Evolutionary conservation across 2,888 invertebrate genomes (phyloP).

Genomic region (Mesorhabditis spiculigera): DNA sequence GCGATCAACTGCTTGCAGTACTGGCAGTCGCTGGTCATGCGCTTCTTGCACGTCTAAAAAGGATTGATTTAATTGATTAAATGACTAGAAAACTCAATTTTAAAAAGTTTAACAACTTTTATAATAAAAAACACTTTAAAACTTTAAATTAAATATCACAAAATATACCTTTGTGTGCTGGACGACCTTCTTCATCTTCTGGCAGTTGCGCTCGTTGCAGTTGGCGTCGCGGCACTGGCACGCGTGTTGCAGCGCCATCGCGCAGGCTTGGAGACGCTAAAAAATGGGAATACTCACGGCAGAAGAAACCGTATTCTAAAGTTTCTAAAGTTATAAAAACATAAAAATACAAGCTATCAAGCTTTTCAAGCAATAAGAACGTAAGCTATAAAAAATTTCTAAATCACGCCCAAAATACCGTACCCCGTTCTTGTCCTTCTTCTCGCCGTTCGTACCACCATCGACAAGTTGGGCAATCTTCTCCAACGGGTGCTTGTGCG

Average conservation of each 20-base stretch:
- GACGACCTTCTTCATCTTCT: slow-evolving; percentile 96
- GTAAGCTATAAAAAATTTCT: too few relatives aligned
- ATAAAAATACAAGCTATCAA: too few relatives aligned
- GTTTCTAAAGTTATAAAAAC: too few relatives aligned
- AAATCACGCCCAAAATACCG: too few relatives aligned
- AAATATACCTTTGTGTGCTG: slow-evolving; percentile 90
- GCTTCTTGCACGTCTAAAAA: slow-evolving; percentile 77
- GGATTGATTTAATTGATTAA: neutral
- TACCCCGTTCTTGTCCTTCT: too few relatives aligned
- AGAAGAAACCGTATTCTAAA: too few relatives aligned
- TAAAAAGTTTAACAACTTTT: too few relatives aligned
- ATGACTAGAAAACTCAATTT: too few relatives aligned
- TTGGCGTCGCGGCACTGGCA: slow-evolving; percentile 95
- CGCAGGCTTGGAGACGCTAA: slow-evolving; percentile 73
- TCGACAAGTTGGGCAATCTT: slow-evolving; percentile 68
- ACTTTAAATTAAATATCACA: too few relatives aligned
- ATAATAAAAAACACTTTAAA: too few relatives aligned
- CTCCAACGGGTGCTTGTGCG: slow-evolving; percentile 95
- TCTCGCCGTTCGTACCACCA: slow-evolving; percentile 32
- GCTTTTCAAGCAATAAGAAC: too few relatives aligned
- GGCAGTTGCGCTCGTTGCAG: slow-evolving; percentile 88
- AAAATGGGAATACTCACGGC: too few relatives aligned
- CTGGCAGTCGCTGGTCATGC: slow-evolving; percentile 84
- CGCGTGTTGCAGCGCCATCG: slow-evolving; percentile 86
- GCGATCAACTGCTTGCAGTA: slow-evolving; percentile 98